phyloP scores from a whole-genome alignment of 2,113 vertebrate species.

The Xenus cinereus region DNA sequence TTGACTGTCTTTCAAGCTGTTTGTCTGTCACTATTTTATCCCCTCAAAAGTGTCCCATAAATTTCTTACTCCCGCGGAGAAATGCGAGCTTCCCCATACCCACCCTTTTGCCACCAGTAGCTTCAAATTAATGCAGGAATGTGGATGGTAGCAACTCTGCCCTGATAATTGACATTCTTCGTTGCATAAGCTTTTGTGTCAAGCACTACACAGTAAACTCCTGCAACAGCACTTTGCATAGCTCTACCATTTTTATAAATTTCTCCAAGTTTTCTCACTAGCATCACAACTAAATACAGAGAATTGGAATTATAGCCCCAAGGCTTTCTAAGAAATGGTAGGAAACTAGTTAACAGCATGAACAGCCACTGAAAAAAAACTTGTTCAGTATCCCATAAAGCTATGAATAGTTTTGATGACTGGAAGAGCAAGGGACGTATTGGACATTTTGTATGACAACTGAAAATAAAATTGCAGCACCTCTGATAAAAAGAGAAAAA shows the following conservation, averaged over 20 bases:
- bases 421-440: neutral
- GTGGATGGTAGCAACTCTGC: neutral
- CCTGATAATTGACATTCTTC: neutral
- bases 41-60: fast-evolving
- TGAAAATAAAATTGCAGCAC: neutral
- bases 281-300: neutral
- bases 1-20: neutral
- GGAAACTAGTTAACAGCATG: neutral
- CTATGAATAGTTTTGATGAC: neutral
- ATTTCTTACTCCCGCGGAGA: neutral
- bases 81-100: neutral
- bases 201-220: neutral
- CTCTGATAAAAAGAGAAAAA: neutral
- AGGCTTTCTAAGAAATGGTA: neutral
- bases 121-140: fast-evolving
- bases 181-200: neutral
- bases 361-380: neutral
- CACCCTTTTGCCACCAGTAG: neutral
- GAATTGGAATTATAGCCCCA: neutral
- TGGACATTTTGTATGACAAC: neutral
- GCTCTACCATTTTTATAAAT: neutral
- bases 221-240: neutral
- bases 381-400: neutral
- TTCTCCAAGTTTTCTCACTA: neutral
- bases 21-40: neutral